phyloP scores from a whole-genome alignment of 2,113 vertebrate species.

The Tychaedon coryphoeus region DNA sequence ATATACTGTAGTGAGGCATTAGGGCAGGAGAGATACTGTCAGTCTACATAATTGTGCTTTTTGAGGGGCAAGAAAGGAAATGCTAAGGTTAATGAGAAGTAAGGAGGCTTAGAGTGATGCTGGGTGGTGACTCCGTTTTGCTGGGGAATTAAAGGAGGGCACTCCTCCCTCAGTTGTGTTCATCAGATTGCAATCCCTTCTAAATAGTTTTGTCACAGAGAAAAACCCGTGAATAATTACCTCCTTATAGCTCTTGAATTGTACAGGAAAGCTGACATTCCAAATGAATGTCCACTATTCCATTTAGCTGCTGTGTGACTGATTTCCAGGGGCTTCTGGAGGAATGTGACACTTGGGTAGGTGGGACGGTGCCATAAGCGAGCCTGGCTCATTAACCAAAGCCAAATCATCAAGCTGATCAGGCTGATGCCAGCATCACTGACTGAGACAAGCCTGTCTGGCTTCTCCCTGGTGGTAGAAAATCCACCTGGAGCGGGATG shows the following conservation, averaged over 20 bases:
- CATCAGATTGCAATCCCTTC: neutral
- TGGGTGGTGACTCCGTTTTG: neutral
- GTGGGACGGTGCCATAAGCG: neutral
- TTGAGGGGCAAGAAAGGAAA: neutral
- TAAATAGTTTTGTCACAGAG: slow-evolving; percentile 23
- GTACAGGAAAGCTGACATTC: neutral
- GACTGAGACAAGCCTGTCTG: neutral
- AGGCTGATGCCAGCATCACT: neutral
- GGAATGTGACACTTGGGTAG: neutral
- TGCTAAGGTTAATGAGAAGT: neutral
- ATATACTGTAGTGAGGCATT: neutral
- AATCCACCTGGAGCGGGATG: neutral
- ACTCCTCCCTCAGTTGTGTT: neutral
- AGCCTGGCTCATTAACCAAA: neutral
- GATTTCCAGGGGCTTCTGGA: neutral
- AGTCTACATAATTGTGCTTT: neutral
- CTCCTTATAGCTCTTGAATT: neutral
- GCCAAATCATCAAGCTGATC: neutral
- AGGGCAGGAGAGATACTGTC: neutral
- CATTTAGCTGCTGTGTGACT: neutral
- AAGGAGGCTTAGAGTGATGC: neutral
- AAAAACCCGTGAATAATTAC: slow-evolving; percentile 8
- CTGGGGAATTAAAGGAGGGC: neutral
- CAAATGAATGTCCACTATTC: neutral
- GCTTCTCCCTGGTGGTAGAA: neutral